Evolutionary conservation across 2,888 invertebrate species (phyloP), one percentile per base, ranked within the genome.

Genomic region (Parnassius apollo): DNA sequence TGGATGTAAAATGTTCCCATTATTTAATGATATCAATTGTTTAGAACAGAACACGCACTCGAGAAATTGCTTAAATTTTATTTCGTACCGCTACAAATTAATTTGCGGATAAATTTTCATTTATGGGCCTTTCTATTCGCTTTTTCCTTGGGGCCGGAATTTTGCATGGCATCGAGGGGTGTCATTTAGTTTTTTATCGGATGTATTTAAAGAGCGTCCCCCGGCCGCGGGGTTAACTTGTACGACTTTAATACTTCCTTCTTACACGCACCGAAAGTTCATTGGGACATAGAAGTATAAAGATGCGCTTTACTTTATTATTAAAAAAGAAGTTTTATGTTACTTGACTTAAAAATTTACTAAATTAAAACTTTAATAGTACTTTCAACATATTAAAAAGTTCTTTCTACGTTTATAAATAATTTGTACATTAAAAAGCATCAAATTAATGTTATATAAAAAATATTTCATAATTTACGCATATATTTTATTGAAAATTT

Each of bases 61-160:
- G 13, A 42, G 58, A 61, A 71, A 68, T 77, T 73, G 69, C 72
- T 80, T 80, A 81, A 82, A 85, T 83, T 86, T 84, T 77, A 85
- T 85, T 83, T 81, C 71, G 69, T 71, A 69, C 71, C 73, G 79
- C 71, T 81, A 79, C 88, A 90, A 91, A 91, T 91, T 91, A 91
- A 91, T 91, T 91, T 89, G 85, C 79, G 85, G 86, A 91, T 89
- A 91, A 90, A 90, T 91, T 91, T 86, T 83, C 86, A 79, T 88
- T 85, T 86, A 90, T 87, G 81, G 86, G 80, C 83, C 78, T 82
- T 83, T 81, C 81, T 80, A 82, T 82, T 82, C 77, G 77, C 75
- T 69, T 76, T 75, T 76, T 76, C 74, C 74, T 73, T 75, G 76
- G 86, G 86, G 82, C 82, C 77, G 74, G 69, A 75, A 83, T 85